Percentiles rank a stretch among this genome's conserved stretches.
phyloP scores from a whole-genome alignment of 1,140 invertebrate genomes.

The Liolophura sinensis region DNA sequence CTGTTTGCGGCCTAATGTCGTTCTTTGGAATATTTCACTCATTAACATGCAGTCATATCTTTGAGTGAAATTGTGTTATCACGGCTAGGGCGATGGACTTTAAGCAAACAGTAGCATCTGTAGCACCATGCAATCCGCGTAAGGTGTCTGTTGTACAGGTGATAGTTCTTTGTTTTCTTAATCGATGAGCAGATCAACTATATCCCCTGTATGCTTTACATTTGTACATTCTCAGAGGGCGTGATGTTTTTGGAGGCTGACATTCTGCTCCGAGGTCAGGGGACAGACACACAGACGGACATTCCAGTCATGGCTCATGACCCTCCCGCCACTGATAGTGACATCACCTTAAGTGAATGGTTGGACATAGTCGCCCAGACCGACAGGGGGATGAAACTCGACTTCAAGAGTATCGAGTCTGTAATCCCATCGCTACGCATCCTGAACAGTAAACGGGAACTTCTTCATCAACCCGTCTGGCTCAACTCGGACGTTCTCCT shows the following conservation, averaged over 20 bases:
- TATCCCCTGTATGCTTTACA: too few species aligned
- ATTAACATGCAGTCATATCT: too few species aligned
- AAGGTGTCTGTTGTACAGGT: too few species aligned
- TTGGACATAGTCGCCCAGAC: not conserved
- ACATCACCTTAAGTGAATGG: constrained; percentile 10
- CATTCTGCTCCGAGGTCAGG: constrained; percentile 3
- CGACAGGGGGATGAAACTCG: constrained; percentile 10
- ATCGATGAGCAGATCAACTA: not conserved
- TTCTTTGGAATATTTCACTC: too few species aligned
- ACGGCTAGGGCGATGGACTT: too few species aligned
- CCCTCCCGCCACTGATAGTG: constrained; percentile 10
- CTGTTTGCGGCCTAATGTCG: too few species aligned
- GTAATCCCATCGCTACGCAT: constrained; percentile 4
- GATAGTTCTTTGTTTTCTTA: not conserved
- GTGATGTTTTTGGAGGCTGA: constrained; percentile 14
- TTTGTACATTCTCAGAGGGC: constrained; percentile 1
- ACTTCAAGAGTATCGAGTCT: constrained; percentile 7
- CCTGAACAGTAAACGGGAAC: not conserved
- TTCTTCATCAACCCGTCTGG: constrained; percentile 8
- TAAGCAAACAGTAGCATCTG: too few species aligned
- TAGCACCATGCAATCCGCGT: too few species aligned
- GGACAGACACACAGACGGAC: constrained; percentile 7
- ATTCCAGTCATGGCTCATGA: constrained; percentile 16
- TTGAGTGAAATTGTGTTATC: too few species aligned
- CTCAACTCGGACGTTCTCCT: constrained; percentile 11